Percentiles rank a stretch among this genome's conserved stretches.
Conservation (phyloP, 2,113 vertebrate genomes). For the Cebus imitator region DNA sequence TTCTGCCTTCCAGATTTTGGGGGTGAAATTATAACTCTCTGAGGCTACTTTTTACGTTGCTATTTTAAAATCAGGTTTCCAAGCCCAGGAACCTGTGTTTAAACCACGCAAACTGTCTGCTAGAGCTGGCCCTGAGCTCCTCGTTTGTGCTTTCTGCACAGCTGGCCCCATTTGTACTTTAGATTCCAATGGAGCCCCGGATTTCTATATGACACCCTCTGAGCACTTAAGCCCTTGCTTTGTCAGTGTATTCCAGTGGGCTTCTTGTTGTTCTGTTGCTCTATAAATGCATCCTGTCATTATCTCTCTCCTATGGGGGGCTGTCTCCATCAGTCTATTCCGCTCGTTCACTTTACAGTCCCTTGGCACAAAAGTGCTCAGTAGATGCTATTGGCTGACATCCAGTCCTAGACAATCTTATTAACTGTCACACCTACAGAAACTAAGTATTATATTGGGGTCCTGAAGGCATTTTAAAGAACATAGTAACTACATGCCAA, state of each 20-base stretch:
- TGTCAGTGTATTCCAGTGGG: background rate
- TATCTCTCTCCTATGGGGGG: background rate
- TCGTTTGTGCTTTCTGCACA: background rate
- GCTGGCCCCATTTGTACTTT: background rate
- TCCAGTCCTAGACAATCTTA: background rate
- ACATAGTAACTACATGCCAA: background rate
- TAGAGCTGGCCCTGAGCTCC: background rate
- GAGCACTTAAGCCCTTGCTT: background rate
- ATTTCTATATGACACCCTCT: background rate
- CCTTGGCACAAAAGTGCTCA: background rate
- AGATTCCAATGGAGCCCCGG: background rate
- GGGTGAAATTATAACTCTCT: conserved; percentile 36
- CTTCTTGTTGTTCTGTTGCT: background rate
- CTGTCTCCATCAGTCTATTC: background rate
- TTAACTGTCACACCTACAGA: background rate
- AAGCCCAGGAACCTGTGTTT: background rate
- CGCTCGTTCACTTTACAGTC: background rate
- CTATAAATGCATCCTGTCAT: background rate
- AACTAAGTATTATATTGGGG: background rate
- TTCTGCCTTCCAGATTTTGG: background rate
- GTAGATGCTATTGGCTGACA: background rate
- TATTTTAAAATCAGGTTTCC: background rate
- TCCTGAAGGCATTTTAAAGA: background rate
- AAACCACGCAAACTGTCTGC: background rate
- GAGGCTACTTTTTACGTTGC: background rate